Evolutionary conservation across 2,888 invertebrate genomes (phyloP).

Genomic region (Plebejus argus): DNA sequence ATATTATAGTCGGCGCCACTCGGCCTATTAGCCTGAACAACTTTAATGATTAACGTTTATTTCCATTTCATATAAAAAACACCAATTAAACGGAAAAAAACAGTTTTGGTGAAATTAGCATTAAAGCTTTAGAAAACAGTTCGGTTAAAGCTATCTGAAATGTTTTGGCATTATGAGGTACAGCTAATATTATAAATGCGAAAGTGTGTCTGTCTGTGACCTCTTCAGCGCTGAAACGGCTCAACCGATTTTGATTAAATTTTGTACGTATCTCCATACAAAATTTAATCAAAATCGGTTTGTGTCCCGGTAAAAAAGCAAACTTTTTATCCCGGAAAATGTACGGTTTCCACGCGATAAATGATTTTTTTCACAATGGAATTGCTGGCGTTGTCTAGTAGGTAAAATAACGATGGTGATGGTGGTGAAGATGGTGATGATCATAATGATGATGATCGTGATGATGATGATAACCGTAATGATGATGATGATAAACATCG

Average conservation of each 20-base stretch:
- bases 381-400: background rate
- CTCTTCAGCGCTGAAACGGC: too few species aligned
- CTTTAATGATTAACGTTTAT: slow-evolving; percentile 18
- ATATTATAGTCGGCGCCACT: slow-evolving; percentile 28
- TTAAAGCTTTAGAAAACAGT: background rate
- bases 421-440: background rate
- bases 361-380: too few species aligned
- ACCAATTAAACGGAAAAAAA: slow-evolving; percentile 15
- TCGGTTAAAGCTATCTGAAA: background rate
- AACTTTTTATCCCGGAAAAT: too few species aligned
- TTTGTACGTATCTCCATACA: too few species aligned
- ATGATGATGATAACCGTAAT: background rate
- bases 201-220: background rate
- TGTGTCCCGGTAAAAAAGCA: too few species aligned
- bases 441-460: background rate
- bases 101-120: background rate
- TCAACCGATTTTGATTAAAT: too few species aligned
- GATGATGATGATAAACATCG: background rate
- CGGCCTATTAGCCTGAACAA: slow-evolving; percentile 23
- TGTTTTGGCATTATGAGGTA: background rate
- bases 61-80: slow-evolving; percentile 24
- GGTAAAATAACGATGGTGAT: background rate
- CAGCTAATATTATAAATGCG: background rate
- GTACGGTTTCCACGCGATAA: too few species aligned
- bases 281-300: too few species aligned